Base-by-base conservation (phyloP, 2,113 vertebrate genomes). In the Recurvirostra avosetta region DNA sequence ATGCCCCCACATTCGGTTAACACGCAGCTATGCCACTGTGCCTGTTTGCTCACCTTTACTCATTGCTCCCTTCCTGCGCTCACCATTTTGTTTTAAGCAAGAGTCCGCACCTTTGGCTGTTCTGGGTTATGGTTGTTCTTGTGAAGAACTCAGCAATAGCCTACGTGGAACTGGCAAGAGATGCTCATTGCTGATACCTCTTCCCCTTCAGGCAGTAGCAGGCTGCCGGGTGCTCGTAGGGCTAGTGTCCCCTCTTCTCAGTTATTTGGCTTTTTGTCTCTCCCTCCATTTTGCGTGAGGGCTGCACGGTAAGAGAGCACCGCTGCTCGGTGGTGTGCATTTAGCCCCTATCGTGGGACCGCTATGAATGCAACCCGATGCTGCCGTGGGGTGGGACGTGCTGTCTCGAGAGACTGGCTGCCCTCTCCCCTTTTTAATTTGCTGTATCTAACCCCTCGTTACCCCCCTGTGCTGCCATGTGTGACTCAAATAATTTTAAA, bases 81-180 rank as follows among this genome's bases (percentile, higher is more conserved):
- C 89, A 93, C 81, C 95, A 72, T 88, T 62, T 73, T 85, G 45
- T 96, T 66, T 61, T 97, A 96, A 90, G 72, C 56, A 41, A 95
- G 94, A 95, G 38, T 53, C 95, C 68, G 16, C 92, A 49, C 79
- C 89, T 56, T 62, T 75, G 95, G 74, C 92, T 96, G 91, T 52
- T 89, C 97, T 88, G 97, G 96, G 97, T 53, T 65, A 8, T 6
- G 41, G 11, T 50, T 34, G 30, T 65, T 91, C 70, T 58, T 38
- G 59, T 91, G 98, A 98, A 98, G 98, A 98, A 86, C 84, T 87
- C 97, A 53, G 96, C 95, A 94, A 90, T 96, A 98, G 92, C 97
- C 87, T 94, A 59, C 86, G 90, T 98, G 97, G 98, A 95, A 92
- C 91, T 92, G 93, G 91, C 92, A 32, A 67, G 75, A 94, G 73